Conservation (phyloP, 2,888 invertebrate genomes). For the Tetropium fuscum region DNA sequence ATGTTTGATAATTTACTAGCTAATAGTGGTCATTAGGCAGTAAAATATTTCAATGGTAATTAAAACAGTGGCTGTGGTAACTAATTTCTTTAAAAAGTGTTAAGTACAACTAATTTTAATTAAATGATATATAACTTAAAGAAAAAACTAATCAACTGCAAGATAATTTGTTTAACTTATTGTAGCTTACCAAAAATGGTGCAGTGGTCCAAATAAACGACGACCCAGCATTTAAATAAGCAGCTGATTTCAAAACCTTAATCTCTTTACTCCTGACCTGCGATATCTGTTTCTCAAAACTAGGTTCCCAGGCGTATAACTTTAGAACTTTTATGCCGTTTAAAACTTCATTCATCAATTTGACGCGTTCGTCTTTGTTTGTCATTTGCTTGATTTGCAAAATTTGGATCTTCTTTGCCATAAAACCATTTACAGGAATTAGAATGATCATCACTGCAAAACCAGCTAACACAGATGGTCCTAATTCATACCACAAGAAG, state of each 20-base stretch:
- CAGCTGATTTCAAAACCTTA: slow-evolving; percentile 85
- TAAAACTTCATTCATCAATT: slow-evolving; percentile 93
- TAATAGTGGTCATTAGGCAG: no score
- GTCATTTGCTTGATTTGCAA: slow-evolving; percentile 92
- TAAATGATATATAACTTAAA: no score
- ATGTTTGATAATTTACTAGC: no score
- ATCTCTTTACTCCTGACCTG: slow-evolving; percentile 91
- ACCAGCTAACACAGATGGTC: slow-evolving; percentile 92
- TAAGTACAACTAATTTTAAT: no score
- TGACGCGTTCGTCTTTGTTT: slow-evolving; percentile 92
- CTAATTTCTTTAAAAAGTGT: no score
- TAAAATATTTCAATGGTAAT: no score
- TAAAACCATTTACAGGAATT: slow-evolving; percentile 89
- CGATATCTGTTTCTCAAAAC: slow-evolving; percentile 89
- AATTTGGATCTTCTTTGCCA: slow-evolving; percentile 84
- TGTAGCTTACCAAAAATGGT: slow-evolving; percentile 94
- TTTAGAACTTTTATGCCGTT: slow-evolving; percentile 95
- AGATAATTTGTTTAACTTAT: no score
- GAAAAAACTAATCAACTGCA: no score
- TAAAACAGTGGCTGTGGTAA: no score
- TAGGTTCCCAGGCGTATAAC: slow-evolving; percentile 95
- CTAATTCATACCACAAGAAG: slow-evolving; percentile 87
- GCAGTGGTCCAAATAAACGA: slow-evolving; percentile 96
- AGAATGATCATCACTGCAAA: slow-evolving; percentile 93
- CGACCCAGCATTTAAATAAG: slow-evolving; percentile 89